Conservation (phyloP, 2,113 vertebrate genomes). For the Stegastes partitus region DNA sequence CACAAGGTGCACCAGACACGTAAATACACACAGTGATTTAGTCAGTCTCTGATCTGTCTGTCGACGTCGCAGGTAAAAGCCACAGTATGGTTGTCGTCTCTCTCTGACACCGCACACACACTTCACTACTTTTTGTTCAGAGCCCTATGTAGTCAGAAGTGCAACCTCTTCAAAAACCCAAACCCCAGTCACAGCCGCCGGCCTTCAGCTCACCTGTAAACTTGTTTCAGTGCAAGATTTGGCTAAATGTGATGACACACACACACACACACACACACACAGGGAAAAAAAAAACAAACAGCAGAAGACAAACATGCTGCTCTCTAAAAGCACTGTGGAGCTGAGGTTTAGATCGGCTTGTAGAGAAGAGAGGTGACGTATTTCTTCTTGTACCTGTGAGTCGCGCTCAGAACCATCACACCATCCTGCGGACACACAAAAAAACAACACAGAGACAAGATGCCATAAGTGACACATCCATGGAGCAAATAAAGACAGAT, state of each 20-base stretch:
- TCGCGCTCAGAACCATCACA: conserved; percentile 98
- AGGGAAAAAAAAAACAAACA: neutral
- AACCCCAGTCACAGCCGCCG: neutral
- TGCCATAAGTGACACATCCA: neutral
- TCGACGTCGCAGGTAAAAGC: conserved; percentile 46
- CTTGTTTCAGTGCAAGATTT: conserved; percentile 70
- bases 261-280: neutral
- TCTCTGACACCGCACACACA: neutral
- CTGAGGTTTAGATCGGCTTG: conserved; percentile 83
- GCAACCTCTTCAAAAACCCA: conserved; percentile 29
- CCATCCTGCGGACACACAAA: conserved; percentile 87
- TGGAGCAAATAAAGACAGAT: neutral
- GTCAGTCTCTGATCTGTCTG: conserved; percentile 35
- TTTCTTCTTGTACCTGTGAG: conserved; percentile 98
- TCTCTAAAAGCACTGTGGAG: conserved; percentile 41
- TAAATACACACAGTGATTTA: conserved; percentile 62
- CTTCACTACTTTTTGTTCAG: conserved; percentile 44
- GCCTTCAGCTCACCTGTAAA: conserved; percentile 60
- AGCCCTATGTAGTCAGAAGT: conserved; percentile 64
- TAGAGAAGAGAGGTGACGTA: conserved; percentile 95
- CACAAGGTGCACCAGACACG: conserved; percentile 36
- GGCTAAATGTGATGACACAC: conserved; percentile 53
- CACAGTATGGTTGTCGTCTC: conserved; percentile 39
- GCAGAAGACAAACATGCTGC: conserved; percentile 54
- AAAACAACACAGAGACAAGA: conserved; percentile 33